Evolutionary conservation across 2,113 vertebrate genomes (phyloP).

Genomic region (Arizona elegans): DNA sequence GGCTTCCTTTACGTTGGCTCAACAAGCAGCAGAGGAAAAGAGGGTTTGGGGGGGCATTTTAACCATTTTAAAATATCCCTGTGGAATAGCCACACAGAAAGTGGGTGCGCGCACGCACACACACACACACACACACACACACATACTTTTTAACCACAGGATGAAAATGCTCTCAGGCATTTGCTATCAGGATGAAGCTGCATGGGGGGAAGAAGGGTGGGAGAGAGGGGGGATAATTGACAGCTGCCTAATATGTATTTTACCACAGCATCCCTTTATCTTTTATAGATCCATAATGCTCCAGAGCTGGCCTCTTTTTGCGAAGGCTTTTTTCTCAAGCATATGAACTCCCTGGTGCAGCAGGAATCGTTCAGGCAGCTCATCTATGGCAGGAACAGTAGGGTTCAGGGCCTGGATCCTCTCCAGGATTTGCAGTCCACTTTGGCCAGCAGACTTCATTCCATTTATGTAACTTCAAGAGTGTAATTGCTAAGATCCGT

Average conservation of each 20-base stretch:
- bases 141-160: not conserved
- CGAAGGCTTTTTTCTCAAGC: constrained; percentile 92
- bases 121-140: not conserved
- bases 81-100: not conserved
- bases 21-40: constrained; percentile 41
- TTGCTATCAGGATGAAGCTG: not conserved
- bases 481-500: constrained; percentile 68
- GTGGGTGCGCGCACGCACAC: not conserved
- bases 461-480: constrained; percentile 81
- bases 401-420: constrained; percentile 78
- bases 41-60: constrained; percentile 16
- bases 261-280: not conserved
- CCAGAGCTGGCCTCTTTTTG: constrained; percentile 85
- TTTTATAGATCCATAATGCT: constrained; percentile 80
- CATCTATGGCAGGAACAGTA: constrained; percentile 79
- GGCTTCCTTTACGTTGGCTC: not conserved
- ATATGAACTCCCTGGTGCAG: constrained; percentile 86
- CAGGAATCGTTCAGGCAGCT: constrained; percentile 84
- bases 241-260: not conserved
- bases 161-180: not conserved
- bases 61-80: constrained; percentile 5
- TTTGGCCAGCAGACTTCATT: constrained; percentile 82
- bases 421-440: constrained; percentile 84
- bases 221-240: not conserved
- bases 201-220: not conserved